These are phyloP conservation scores for Hippopotamyrus pictus DNA, from an alignment of 2,797 vertebrate species.

Conservation along the genomic window DNA sequence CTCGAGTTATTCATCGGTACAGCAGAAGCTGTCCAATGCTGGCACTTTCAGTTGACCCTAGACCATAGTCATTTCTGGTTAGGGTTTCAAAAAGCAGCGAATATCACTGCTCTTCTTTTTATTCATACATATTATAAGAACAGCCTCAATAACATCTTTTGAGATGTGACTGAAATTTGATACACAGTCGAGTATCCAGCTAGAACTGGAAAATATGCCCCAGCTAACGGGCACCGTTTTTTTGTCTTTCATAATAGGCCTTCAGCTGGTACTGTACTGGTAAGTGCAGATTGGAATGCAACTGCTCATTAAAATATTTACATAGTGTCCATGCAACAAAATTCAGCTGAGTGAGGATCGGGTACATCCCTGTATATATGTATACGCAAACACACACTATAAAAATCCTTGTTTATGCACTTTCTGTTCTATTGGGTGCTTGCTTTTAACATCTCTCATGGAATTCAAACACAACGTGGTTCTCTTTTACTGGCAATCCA, in stretches of 20 bases:
- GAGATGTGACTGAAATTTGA: neutral
- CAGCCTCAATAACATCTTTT: neutral
- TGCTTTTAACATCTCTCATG: neutral
- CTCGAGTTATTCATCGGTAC: neutral
- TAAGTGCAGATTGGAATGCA: conserved; percentile 30
- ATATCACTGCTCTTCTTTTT: neutral
- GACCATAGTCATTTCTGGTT: neutral
- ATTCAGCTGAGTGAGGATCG: conserved; percentile 28
- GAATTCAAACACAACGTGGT: neutral
- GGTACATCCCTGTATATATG: neutral
- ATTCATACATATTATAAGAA: neutral
- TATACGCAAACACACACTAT: neutral
- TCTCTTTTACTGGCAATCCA: neutral
- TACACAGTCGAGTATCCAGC: neutral
- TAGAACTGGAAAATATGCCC: neutral
- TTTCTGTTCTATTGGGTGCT: neutral
- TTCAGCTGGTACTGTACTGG: neutral
- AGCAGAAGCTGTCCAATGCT: neutral
- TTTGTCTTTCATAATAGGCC: neutral
- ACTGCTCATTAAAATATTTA: conserved; percentile 24
- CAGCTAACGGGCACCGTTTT: neutral
- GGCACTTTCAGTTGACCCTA: neutral
- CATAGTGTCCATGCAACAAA: conserved; percentile 55
- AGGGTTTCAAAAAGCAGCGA: neutral
- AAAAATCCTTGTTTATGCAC: no score